Conservation (phyloP, 2,797 vertebrate genomes). For the Hapalemur alaotrensis region DNA sequence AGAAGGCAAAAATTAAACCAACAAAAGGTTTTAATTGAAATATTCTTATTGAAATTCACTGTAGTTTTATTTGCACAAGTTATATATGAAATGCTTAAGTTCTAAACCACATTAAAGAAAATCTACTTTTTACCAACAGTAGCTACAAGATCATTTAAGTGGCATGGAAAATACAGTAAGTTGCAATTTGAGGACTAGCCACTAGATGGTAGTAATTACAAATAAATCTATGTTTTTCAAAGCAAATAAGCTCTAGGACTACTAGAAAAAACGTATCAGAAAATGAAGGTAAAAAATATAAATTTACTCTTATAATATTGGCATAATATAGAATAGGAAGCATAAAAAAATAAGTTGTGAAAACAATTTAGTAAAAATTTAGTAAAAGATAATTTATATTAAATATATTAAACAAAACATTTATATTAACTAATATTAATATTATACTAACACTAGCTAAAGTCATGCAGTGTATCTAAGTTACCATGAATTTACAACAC, state of each 20-base stretch:
- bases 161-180: neutral
- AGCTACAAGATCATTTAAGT: neutral
- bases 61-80: constrained; percentile 14
- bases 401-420: neutral
- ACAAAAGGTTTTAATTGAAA: neutral
- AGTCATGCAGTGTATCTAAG: neutral
- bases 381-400: constrained; percentile 14
- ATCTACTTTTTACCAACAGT: neutral
- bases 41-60: neutral
- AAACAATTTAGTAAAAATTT: constrained; percentile 17
- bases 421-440: neutral
- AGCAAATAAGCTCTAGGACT: neutral
- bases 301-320: neutral
- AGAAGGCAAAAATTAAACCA: constrained; percentile 24
- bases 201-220: constrained; percentile 79
- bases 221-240: constrained; percentile 6
- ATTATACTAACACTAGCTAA: neutral
- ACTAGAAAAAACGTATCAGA: neutral
- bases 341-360: neutral
- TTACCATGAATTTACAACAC: constrained; percentile 4
- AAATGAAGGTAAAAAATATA: neutral
- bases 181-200: constrained; percentile 75
- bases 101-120: constrained; percentile 21
- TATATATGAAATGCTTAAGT: constrained; percentile 3
- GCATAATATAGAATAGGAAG: neutral